Base-by-base conservation (phyloP, 2,888 invertebrate species). In the Choristoneura rosaceana region DNA sequence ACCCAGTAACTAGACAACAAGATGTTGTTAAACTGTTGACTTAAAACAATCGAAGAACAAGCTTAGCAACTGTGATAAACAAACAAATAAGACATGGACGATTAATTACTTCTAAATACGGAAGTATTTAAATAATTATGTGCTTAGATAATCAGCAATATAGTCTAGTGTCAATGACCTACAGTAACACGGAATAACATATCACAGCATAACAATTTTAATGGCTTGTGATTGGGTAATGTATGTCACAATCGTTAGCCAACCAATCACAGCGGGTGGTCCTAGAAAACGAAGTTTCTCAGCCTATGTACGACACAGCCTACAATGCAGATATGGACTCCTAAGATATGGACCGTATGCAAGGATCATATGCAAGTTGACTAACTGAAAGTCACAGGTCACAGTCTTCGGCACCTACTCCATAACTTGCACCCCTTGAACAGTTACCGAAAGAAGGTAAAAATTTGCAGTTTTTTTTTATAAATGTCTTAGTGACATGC, bases 191-290 rank as follows among this genome's bases (percentile, higher is more conserved):
- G 52, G 52, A 17, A 3, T 52, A 3, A 9, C 52, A 8, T 52
- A 52, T 52, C 58, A 61, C 68, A 41, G 10, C 25, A 59, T 59
- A n/a, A 38, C 47, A 25, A 50, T 38, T 70, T 70, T 47, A 62
- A 65, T 50, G 38, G 41, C 65, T 15, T 62, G 34, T 47, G 65
- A 65, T 61, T 70, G 66, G 70, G 52, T 33, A 71, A 66, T 60
- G 14, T 9, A 50, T 25, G 59, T 43, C 60, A 65, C 52, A 66
- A 71, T 52, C 25, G 52, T 17, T 43, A 25, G 12, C 17, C 33
- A 9, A 45, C 70, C 61, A 66, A 71, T 55, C 52, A 25, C 17
- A 17, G 60, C 38, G 38, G 38, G 38, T 38, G 38, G 38, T 15
- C 9, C n/a, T 10, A 60, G 38, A 17, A 15, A 60, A 8, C 14